These are phyloP conservation scores for Dicaeum eximium DNA, from an alignment of 2,113 vertebrate species.

Conservation along the genomic window DNA sequence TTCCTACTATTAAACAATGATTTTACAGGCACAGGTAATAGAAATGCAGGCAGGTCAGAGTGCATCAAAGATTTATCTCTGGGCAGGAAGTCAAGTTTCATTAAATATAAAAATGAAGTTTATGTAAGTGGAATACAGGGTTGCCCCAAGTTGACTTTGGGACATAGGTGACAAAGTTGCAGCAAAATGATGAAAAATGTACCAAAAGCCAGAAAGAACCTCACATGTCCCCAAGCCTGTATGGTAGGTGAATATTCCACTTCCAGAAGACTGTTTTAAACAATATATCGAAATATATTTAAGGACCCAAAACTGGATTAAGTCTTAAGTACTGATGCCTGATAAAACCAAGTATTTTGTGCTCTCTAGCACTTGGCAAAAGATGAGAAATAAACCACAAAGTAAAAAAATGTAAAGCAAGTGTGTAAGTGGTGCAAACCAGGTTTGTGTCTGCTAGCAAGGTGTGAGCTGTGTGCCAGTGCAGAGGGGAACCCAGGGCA, in stretches of 20 bases:
- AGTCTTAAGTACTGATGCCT: neutral
- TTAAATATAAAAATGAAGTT: neutral
- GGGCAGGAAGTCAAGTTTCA: neutral
- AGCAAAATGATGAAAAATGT: neutral
- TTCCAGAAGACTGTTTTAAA: neutral
- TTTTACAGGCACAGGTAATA: neutral
- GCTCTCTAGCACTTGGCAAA: neutral
- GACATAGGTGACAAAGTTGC: neutral
- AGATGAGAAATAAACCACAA: neutral
- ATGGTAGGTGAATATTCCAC: neutral
- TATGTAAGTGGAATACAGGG: neutral
- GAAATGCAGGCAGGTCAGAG: neutral
- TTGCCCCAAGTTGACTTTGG: neutral
- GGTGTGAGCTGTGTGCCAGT: neutral
- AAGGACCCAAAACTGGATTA: neutral
- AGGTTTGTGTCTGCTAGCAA: neutral
- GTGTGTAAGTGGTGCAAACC: accelerated
- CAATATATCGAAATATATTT: neutral
- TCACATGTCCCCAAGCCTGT: neutral
- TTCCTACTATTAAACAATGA: slow-evolving; percentile 1
- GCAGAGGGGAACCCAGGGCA: neutral
- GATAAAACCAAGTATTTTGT: neutral
- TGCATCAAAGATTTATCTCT: neutral
- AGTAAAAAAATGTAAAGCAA: neutral
- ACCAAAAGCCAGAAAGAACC: neutral